Conservation (phyloP, 2,888 invertebrate genomes). For the Tineola bisselliella region DNA sequence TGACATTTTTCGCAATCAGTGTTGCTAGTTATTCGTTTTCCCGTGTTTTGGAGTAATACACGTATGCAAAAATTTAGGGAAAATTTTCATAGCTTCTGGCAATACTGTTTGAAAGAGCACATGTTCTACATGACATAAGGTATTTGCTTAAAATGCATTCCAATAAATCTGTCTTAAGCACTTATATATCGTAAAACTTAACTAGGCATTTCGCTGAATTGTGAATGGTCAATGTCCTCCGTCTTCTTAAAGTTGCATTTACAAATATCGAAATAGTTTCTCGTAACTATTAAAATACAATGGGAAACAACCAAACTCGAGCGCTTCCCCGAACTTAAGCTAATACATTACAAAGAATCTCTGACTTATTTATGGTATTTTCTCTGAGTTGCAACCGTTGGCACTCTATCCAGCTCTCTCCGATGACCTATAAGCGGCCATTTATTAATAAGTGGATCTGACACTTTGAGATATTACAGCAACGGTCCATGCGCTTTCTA, state of each 20-base stretch:
- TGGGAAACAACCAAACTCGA: neutral
- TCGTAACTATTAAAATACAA: conserved; percentile 2
- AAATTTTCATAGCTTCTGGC: too few relatives aligned
- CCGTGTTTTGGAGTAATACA: too few relatives aligned
- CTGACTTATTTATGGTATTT: conserved; percentile 14
- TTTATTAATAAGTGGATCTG: conserved; percentile 40
- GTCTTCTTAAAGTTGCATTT: neutral
- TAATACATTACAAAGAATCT: conserved; percentile 11
- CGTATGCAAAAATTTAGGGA: too few relatives aligned
- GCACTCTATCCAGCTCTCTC: conserved; percentile 24
- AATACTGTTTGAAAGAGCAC: too few relatives aligned
- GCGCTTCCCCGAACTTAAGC: neutral
- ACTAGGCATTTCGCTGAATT: neutral
- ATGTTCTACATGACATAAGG: too few relatives aligned
- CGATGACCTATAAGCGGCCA: conserved; percentile 42
- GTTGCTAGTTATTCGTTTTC: too few relatives aligned
- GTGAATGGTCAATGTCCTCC: neutral
- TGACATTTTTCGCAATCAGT: too few relatives aligned
- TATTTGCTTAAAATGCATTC: neutral
- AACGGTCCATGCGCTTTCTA: conserved; percentile 29
- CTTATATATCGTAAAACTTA: neutral
- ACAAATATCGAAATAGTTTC: neutral
- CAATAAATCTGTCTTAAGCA: neutral
- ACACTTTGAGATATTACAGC: conserved; percentile 35
- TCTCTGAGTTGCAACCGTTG: conserved; percentile 13